Evolutionary conservation across 2,797 vertebrate species (phyloP), one percentile per base, ranked within the genome.

Genomic region (Nannoperca obscura): DNA sequence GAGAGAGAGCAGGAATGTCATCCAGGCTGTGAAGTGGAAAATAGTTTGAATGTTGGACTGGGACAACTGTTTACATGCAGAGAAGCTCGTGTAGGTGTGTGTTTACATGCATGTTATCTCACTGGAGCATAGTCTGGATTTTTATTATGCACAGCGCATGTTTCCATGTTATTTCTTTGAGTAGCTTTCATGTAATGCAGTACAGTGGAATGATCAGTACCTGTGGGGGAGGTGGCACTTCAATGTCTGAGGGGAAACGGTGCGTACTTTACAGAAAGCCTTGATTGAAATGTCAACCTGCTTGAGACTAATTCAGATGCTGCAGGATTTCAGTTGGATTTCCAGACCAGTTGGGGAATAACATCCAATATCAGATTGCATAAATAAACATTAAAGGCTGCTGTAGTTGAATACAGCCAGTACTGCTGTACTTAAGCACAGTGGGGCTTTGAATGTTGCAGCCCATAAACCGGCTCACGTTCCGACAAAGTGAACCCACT

Each of bases 11-110:
- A 63, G 78, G 73, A 74, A 76, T 47, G 50, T 78, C 74, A 14
- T 68, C 61, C 50, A 34, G 73, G 11, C 73, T 57, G 55, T 61
- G 73, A 79, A 86, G 82, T 83, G 84, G 84, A 84, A 86, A 85
- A 86, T 84, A 83, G 77, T 74, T 84, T 71, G 47, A 83, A 47
- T 79, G 61, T 58, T 74, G 66, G 80, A 78, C 53, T 20, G 74
- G 30, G 73, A 66, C 47, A 7, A 46, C 19, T 86, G 88, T 86
- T 88, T 88, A 86, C 72, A 81, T 66, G 62, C 46, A 24, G 5
- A 34, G 53, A 62, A 52, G 60, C 73, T 78, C 80, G 77, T 6
- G 79, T 78, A 82, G 76, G 73, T 87, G 73, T 76, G 77, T 88
- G 86, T 87, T 88, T 84, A 80, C 72, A 71, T 71, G 69, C 54